A percentile compares a stretch with the other conserved stretches of the same genome.
phyloP scores from a whole-genome alignment of 2,888 invertebrate species.

The Macaria notata region DNA sequence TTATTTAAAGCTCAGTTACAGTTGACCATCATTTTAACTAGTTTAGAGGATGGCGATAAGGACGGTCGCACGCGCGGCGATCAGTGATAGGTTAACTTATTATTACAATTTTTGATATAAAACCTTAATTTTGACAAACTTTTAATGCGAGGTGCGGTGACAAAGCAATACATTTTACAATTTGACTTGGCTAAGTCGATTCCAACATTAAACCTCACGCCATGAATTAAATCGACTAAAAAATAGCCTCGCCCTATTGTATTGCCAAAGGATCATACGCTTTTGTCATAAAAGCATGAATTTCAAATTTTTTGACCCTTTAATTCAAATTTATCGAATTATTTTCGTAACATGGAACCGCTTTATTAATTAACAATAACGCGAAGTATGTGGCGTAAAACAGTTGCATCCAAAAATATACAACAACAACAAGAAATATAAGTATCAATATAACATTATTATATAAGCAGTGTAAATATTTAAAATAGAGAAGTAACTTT shows the following conservation, averaged over 20 bases:
- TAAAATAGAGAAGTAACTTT: constrained; percentile 74
- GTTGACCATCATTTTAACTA: constrained; percentile 57
- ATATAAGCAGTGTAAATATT: constrained; percentile 79
- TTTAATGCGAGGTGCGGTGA: constrained; percentile 71
- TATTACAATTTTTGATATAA: constrained; percentile 61
- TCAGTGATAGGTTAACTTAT: constrained; percentile 69
- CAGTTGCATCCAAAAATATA: constrained; percentile 78
- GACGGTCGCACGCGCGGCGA: constrained; percentile 79
- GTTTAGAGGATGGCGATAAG: constrained; percentile 82
- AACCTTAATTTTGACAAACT: constrained; percentile 71
- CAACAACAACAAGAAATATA: constrained; percentile 75
- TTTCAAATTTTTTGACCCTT: constrained; percentile 32
- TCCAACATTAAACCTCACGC: no score
- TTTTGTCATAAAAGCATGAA: constrained; percentile 29
- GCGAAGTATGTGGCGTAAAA: constrained; percentile 71
- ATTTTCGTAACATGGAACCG: constrained; percentile 45
- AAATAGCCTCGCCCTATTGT: background rate
- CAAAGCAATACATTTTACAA: constrained; percentile 48
- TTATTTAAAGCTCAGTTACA: constrained; percentile 10
- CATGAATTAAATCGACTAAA: no score
- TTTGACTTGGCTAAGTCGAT: no score
- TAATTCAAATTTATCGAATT: constrained; percentile 34
- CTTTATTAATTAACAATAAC: constrained; percentile 59
- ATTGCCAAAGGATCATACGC: constrained; percentile 23
- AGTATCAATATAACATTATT: constrained; percentile 74